A percentile compares a stretch with the other conserved stretches of the same genome.
Conservation (phyloP, 1,140 invertebrate species). For the Sitobion miscanthi region DNA sequence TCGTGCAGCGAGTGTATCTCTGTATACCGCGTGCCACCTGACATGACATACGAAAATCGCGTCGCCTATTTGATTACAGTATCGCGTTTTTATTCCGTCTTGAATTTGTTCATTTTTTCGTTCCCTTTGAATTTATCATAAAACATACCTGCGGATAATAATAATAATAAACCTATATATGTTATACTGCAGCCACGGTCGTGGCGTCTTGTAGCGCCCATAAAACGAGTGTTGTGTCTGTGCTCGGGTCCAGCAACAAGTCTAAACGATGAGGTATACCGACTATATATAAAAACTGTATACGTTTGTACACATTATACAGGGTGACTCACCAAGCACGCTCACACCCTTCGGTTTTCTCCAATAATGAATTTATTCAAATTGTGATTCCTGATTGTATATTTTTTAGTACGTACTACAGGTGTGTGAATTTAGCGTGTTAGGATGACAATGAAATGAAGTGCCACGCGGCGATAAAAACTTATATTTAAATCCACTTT, state of each 20-base stretch:
- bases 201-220: background rate
- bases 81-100: background rate
- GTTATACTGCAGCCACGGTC: too few relatives aligned
- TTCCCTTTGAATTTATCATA: background rate
- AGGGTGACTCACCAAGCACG: too few relatives aligned
- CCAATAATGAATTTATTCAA: too few relatives aligned
- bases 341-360: too few relatives aligned
- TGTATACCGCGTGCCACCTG: slow-evolving; percentile 17
- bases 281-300: background rate
- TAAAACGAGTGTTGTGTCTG: background rate
- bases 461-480: too few relatives aligned
- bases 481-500: background rate
- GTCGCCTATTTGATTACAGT: background rate
- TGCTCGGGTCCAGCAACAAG: background rate
- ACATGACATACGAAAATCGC: slow-evolving; percentile 5
- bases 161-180: too few relatives aligned
- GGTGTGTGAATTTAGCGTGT: too few relatives aligned
- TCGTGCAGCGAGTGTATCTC: background rate
- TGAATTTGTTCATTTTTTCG: background rate
- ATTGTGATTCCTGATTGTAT: too few relatives aligned
- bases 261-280: too few relatives aligned
- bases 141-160: too few relatives aligned
- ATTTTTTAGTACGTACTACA: too few relatives aligned
- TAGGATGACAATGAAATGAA: too few relatives aligned
- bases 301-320: background rate